Evolutionary conservation across 2,888 invertebrate species (phyloP).

Genomic region (Platycnemis pennipes): DNA sequence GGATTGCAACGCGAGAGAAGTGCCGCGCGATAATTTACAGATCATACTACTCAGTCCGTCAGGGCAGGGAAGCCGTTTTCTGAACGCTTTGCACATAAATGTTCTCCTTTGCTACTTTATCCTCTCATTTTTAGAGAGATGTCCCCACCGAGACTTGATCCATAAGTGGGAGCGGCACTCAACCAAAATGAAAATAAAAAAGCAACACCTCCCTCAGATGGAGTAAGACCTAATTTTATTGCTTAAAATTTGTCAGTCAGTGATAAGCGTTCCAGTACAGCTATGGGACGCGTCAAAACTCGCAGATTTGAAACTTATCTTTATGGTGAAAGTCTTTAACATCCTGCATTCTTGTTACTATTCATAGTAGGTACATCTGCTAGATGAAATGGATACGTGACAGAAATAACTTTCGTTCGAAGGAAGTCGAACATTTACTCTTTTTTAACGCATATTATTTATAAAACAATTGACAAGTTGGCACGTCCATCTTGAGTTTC

Average conservation of each 20-base stretch:
- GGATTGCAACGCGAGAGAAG: neutral
- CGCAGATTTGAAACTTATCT: neutral
- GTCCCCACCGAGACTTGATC: neutral
- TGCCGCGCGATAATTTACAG: conserved; percentile 11
- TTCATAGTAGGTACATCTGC: too few relatives aligned
- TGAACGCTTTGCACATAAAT: conserved; percentile 7
- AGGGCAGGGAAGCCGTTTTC: neutral
- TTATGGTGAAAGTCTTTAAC: too few relatives aligned
- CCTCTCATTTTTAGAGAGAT: conserved; percentile 22
- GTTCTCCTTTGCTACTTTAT: neutral
- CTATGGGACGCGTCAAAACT: neutral
- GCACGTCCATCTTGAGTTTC: too few relatives aligned
- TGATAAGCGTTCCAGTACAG: neutral
- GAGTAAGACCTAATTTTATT: neutral
- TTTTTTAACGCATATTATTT: too few relatives aligned
- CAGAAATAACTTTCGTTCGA: too few relatives aligned
- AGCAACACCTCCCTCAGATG: neutral
- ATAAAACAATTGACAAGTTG: too few relatives aligned
- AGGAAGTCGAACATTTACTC: too few relatives aligned
- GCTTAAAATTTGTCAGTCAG: neutral
- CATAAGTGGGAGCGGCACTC: neutral
- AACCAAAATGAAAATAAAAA: neutral
- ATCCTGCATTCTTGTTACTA: too few relatives aligned
- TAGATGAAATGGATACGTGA: too few relatives aligned
- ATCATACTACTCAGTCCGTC: neutral